A percentile compares a stretch with the other conserved stretches of the same genome.
Evolutionary conservation across 2,797 vertebrate species (phyloP).

Genomic region (Anguilla megastoma): DNA sequence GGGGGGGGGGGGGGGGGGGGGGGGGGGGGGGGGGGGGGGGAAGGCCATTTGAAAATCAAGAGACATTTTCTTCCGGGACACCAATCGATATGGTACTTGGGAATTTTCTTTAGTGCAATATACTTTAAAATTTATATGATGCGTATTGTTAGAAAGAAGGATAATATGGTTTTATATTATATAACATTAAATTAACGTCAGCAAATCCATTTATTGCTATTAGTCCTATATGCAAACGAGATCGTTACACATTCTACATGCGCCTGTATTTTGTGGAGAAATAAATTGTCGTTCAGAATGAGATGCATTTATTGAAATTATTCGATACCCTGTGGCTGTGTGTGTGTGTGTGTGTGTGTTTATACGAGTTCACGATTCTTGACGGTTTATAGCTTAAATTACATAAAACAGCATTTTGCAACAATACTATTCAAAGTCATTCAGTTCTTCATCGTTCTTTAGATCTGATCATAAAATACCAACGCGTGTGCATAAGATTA

Average conservation of each 20-base stretch:
- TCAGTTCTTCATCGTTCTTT: neutral
- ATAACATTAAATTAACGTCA: conserved; percentile 17
- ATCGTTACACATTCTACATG: neutral
- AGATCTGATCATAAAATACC: neutral
- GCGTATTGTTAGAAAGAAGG: conserved; percentile 15
- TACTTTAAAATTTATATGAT: conserved; percentile 29
- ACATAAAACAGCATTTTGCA: neutral
- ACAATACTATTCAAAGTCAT: neutral
- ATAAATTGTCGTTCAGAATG: neutral
- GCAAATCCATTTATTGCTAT: neutral
- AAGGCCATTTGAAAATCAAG: conserved; percentile 53
- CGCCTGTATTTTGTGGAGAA: conserved; percentile 9
- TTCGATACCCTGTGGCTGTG: neutral
- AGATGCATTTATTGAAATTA: neutral
- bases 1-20: conserved; percentile 44
- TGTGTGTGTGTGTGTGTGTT: neutral
- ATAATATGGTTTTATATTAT: conserved; percentile 11
- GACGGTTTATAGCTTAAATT: neutral
- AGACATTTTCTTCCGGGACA: conserved; percentile 64
- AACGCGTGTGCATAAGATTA: neutral
- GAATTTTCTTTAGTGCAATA: conserved; percentile 34
- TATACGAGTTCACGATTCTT: neutral
- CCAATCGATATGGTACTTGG: conserved; percentile 44
- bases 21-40: conserved; percentile 40
- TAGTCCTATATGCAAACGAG: neutral